Base-by-base conservation (phyloP, 2,888 invertebrate species). In the Philhelius pedissequus region DNA sequence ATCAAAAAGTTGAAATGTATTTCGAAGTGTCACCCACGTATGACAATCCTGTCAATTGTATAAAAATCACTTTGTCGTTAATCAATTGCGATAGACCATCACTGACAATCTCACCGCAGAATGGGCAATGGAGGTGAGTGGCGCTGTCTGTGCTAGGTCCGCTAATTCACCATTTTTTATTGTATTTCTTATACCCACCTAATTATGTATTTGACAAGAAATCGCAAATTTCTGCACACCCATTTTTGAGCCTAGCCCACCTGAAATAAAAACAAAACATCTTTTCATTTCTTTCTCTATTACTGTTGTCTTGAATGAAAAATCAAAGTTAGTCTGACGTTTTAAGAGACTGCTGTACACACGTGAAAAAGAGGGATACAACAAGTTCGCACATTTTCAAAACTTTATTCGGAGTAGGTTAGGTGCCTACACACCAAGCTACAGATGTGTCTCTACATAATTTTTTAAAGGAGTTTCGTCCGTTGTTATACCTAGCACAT, bases 1-100 rank as follows among this genome's bases (percentile, higher is more conserved):
- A 40, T 60, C 60, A 27, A 62, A 48, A 32, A 58, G 35, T 27
- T 48, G 32, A 64, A 48, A 48, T 43, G 64, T 40, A 43, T 32
- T 75, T 50, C 52, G 62, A 68, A 73, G 22, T 71, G 58, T 60
- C 76, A 73, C 71, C 62, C 62, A 64, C 74, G 73, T 73, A 54
- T 71, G 71, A 71, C 77, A 73, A 73, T 82, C 54, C 73, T 78
- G 78, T 74, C 82, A 78, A 73, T 78, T 78, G 69, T 38, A 64
- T 70, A 45, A 48, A 83, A 83, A 64, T 78, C 78, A 83, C 73
- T 74, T 73, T 69, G 74, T 64, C 74, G 78, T 74, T 78, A 69
- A 83, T 83, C 56, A 27, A 54, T 30, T 32, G 52, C 35, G 78
- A 83, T 83, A 69, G 78, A 69, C 68, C 15, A 52, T 30, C 35